phyloP scores from a whole-genome alignment of 1,140 invertebrate species.

The Drosophila erecta region DNA sequence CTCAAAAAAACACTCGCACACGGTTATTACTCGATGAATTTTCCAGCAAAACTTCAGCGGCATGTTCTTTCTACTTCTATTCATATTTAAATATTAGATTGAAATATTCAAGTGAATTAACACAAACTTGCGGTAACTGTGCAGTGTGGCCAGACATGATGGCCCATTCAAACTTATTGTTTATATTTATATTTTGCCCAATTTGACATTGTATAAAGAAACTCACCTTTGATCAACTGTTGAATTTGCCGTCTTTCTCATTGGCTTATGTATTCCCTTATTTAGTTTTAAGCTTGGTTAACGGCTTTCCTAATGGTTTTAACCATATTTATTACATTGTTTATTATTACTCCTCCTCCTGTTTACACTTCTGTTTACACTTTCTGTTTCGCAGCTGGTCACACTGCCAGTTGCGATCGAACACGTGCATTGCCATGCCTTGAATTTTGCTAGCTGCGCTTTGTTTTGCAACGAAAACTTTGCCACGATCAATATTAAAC shows the following conservation, averaged over 20 bases:
- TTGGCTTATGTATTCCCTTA: background rate
- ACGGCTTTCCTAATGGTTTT: too few species aligned
- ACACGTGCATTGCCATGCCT: slow-evolving; percentile 41
- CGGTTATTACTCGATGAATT: slow-evolving; percentile 34
- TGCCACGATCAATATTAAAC: slow-evolving; percentile 50
- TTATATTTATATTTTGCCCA: background rate
- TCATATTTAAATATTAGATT: slow-evolving; percentile 7
- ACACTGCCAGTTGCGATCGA: slow-evolving; percentile 38
- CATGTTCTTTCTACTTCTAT: slow-evolving; percentile 36
- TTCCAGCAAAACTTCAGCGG: slow-evolving; percentile 55
- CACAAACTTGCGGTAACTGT: background rate
- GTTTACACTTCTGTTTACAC: background rate
- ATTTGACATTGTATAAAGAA: background rate
- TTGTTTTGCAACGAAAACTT: slow-evolving; percentile 65
- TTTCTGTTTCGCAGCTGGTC: slow-evolving; percentile 10
- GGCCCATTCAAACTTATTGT: background rate
- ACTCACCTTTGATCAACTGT: background rate
- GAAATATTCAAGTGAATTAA: slow-evolving; percentile 3
- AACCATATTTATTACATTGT: too few species aligned
- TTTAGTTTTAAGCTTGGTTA: background rate
- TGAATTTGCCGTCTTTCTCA: background rate
- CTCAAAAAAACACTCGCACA: slow-evolving; percentile 29
- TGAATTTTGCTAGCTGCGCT: slow-evolving; percentile 52
- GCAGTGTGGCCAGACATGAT: slow-evolving; percentile 47
- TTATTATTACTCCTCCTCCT: too few species aligned